Percentiles rank a stretch among this genome's conserved stretches.
Conservation (phyloP, 2,797 vertebrate genomes). For the Nannoperca australis region DNA sequence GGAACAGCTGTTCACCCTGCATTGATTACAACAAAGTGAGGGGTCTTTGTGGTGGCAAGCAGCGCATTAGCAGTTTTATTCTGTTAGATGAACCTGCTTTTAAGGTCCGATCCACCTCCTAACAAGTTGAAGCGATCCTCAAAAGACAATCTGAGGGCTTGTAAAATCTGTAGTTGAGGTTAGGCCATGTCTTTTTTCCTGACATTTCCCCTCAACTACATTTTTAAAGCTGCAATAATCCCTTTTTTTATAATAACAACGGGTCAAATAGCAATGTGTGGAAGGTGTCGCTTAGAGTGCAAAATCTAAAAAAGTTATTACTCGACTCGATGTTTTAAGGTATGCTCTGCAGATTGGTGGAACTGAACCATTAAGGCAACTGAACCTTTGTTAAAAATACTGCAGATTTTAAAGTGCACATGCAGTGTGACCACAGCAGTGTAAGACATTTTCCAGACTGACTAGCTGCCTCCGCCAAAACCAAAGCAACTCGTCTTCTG, state of each 20-base stretch:
- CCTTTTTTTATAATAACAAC: not conserved
- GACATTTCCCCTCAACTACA: not conserved
- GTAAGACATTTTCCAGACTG: constrained; percentile 27
- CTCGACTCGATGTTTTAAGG: too few relatives aligned
- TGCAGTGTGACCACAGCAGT: not conserved
- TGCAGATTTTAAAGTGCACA: not conserved
- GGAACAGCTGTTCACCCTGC: constrained; percentile 24
- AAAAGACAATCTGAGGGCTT: not conserved
- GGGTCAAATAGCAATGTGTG: not conserved
- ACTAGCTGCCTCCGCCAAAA: constrained; percentile 38
- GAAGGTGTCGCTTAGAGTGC: not conserved
- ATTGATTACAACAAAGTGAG: constrained; percentile 47
- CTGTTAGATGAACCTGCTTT: constrained; percentile 54
- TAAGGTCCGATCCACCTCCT: not conserved
- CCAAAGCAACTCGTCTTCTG: constrained; percentile 46
- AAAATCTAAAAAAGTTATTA: too few relatives aligned
- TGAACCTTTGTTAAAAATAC: not conserved
- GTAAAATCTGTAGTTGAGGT: not conserved
- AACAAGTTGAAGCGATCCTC: not conserved
- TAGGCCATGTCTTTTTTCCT: not conserved
- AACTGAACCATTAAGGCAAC: too few relatives aligned
- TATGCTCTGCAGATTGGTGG: too few relatives aligned
- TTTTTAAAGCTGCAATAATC: not conserved
- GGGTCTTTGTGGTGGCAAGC: constrained; percentile 20
- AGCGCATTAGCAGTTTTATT: constrained; percentile 32